Evolutionary conservation across 2,113 vertebrate species (phyloP), one percentile per base, ranked within the genome.

Genomic region (Montifringilla adamsi): DNA sequence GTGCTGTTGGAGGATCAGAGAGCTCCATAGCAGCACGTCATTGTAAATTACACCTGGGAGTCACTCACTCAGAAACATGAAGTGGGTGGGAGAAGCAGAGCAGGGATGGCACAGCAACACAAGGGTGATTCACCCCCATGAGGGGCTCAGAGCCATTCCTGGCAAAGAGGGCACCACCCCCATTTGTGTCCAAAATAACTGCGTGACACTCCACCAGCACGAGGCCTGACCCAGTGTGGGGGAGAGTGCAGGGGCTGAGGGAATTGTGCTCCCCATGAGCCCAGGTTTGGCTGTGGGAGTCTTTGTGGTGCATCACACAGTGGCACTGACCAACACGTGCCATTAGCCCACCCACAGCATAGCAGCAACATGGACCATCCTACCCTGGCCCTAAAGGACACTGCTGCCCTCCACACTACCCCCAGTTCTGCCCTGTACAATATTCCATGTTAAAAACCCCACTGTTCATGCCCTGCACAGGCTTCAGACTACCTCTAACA

Each of bases 51-150:
- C 28, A 1, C 79, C 16, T 13, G 18, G 47, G 55, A 77, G 18
- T 55, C 70, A 80, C 76, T 90, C 64, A 90, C 87, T 95, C 69
- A 72, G 72, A 91, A 91, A 92, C 79, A 78, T 95, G 68, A 85
- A 92, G 86, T 28, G 55, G 62, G 74, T 63, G 64, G 62, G 83
- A 86, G 50, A 7, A 0, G 46, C 53, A 49, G 72, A 82, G 53
- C 47, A 8, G 59, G 39, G 66, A 62, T 77, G 53, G 52, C 74
- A 28, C 19, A 44, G 59, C 67, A 74, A 31, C 55, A 59, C 2
- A 1, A 95, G 63, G 37, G 39, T 28, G 10, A 18, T n/a, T 95
- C 66, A n/a, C 33, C 58, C 47, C 1, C 31, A 3, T 12, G 31
- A 3, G 2, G 46, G 55, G 78, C 79, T 85, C n/a, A 6, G 74